Evolutionary conservation across 2,797 vertebrate genomes (phyloP).

Genomic region (Lagocephalus sceleratus): DNA sequence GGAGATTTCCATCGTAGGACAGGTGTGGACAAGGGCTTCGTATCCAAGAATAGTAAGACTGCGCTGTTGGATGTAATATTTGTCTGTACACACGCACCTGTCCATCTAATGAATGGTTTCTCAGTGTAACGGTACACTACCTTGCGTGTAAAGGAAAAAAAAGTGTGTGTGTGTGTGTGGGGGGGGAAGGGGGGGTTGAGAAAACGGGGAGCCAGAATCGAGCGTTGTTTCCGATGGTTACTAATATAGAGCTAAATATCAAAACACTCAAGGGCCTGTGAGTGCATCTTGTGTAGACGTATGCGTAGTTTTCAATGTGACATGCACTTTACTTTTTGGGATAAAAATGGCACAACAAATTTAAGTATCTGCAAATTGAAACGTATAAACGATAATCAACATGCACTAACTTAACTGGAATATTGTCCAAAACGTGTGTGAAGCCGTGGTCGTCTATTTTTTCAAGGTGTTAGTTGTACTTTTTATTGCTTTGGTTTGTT

Average conservation of each 20-base stretch:
- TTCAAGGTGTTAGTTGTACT: slow-evolving; percentile 82
- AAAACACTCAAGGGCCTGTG: slow-evolving; percentile 64
- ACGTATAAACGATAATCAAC: slow-evolving; percentile 77
- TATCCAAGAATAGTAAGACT: slow-evolving; percentile 54
- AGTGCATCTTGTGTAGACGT: slow-evolving; percentile 78
- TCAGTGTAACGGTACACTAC: slow-evolving; percentile 23
- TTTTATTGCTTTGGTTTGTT: slow-evolving; percentile 83
- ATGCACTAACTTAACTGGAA: slow-evolving; percentile 82
- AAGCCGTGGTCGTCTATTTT: slow-evolving; percentile 84
- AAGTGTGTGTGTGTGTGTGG: too few species aligned
- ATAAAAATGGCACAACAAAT: slow-evolving; percentile 80
- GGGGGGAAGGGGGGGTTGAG: neutral
- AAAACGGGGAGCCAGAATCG: slow-evolving; percentile 26
- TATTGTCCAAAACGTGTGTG: slow-evolving; percentile 74
- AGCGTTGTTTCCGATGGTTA: slow-evolving; percentile 28
- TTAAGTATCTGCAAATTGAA: slow-evolving; percentile 82
- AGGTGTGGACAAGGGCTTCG: slow-evolving; percentile 71
- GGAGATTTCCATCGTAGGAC: slow-evolving; percentile 28
- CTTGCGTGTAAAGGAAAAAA: slow-evolving; percentile 25
- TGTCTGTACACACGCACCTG: slow-evolving; percentile 46
- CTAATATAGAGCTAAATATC: slow-evolving; percentile 69
- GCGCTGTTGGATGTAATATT: slow-evolving; percentile 57
- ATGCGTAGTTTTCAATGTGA: slow-evolving; percentile 80
- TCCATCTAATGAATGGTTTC: slow-evolving; percentile 38
- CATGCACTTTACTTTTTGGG: slow-evolving; percentile 85